A percentile compares a stretch with the other conserved stretches of the same genome.
phyloP scores from a whole-genome alignment of 2,797 vertebrate genomes.

The Acrocephalus scirpaceus region DNA sequence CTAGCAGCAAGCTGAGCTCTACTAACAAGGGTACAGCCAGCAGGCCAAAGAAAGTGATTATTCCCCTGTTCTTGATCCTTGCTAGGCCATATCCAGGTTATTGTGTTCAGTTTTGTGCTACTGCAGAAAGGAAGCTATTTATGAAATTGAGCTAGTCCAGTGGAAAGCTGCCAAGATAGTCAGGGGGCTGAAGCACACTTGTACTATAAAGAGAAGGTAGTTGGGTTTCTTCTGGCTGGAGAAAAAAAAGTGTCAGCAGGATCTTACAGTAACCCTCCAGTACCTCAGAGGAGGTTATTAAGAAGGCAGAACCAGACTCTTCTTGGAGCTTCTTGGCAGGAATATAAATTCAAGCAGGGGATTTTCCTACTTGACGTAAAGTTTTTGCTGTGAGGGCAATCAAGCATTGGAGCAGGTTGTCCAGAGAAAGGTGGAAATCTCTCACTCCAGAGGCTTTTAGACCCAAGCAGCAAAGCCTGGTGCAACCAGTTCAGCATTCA shows the following conservation, averaged over 20 bases:
- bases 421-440: background rate
- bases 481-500: background rate
- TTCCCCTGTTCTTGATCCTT: background rate
- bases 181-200: background rate
- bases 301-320: background rate
- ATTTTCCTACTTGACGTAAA: background rate
- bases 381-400: background rate
- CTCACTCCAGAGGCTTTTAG: background rate
- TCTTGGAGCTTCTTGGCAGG: background rate
- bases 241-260: background rate
- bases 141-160: background rate
- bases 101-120: background rate
- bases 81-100: background rate
- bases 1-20: background rate
- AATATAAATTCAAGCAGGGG: background rate
- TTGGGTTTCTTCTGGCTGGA: background rate
- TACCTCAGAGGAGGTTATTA: background rate
- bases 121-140: background rate
- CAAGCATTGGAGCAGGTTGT: background rate
- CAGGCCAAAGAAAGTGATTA: background rate
- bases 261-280: background rate
- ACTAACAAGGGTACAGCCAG: background rate
- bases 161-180: background rate
- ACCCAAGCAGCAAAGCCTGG: background rate
- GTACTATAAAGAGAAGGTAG: background rate